These are phyloP conservation scores for Oconnorella tubifera DNA, from an alignment of 2,888 invertebrate genomes.

Conservation along the genomic window DNA sequence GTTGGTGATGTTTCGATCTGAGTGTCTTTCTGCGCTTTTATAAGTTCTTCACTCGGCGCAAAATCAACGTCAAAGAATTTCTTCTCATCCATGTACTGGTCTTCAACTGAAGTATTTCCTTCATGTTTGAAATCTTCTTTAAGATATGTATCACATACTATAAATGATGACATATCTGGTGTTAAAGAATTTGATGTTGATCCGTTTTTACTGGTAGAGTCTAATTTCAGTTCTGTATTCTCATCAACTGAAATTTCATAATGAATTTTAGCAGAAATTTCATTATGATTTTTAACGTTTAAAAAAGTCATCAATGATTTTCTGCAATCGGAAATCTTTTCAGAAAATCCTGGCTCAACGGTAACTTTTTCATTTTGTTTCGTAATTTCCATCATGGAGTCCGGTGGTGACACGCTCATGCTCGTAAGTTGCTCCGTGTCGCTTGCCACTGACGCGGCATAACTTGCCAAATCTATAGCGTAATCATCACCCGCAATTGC, in stretches of 20 bases:
- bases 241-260: not conserved
- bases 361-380: not conserved
- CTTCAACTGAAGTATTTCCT: not conserved
- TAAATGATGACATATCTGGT: not conserved
- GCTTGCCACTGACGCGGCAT: constrained; percentile 53
- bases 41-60: constrained; percentile 3
- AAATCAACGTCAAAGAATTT: not conserved
- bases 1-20: constrained; percentile 12
- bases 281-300: too few species aligned
- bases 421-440: constrained; percentile 51
- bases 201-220: not conserved
- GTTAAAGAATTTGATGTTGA: not conserved
- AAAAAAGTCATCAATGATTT: too few species aligned
- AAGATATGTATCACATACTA: not conserved
- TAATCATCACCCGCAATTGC: constrained; percentile 3
- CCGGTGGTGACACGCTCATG: constrained; percentile 50
- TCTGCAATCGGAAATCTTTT: not conserved
- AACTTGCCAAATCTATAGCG: constrained; percentile 49
- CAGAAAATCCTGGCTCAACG: not conserved
- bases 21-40: not conserved
- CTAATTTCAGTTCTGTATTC: not conserved
- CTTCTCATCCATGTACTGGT: not conserved
- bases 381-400: constrained; percentile 1
- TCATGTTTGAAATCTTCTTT: not conserved
- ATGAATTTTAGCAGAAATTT: too few species aligned